Evolutionary conservation across 53 echinoderm and acorn worm genomes (phyloP), one percentile per base, ranked within the genome.

Genomic region (Patiria pectinifera): DNA sequence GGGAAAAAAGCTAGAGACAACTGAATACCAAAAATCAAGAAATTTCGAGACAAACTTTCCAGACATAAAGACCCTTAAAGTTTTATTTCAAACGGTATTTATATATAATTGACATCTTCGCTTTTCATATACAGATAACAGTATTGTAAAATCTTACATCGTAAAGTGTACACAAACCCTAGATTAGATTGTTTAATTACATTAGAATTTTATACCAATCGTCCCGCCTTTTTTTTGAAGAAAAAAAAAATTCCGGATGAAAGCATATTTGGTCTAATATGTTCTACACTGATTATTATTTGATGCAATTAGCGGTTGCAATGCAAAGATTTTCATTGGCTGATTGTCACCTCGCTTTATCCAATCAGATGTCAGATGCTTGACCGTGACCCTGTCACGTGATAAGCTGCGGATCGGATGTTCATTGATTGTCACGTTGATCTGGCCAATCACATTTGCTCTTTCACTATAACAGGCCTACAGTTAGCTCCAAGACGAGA

Each of bases 31-130:
- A 35, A 35, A 35, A 35, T 35, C 35, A 35, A 35, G 35, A 35
- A 35, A 35, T 35, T 35, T 35, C 35, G 35, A 35, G 74, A 48
- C 66, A 69, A 63, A 69, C 48, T 81, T 90, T 47, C 62, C 88
- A 93, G 88, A 93, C 93, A 86, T 93, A 93, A 69, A 87, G 76
- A 76, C 86, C 93, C 83, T 93, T 93, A 87, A 82, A 87, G 45
- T 63, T 92, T 93, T 93, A 93, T 93, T 93, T 93, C 93, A 93
- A 93, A 93, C 87, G 88, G 83, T 93, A 93, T 93, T 93, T 93
- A 87, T 93, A 87, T 93, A 93, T 80, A 80, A 80, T 82, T 86
- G 82, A 93, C 93, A 93, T 93, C 59, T 87, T 47, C 22, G 58
- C 24, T 72, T 86, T 72, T 81, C 90, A 80, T 90, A 80, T 80